Evolutionary conservation across 2,888 invertebrate genomes (phyloP), one percentile per base, ranked within the genome.

Genomic region (Pollenia griseotomentosa): DNA sequence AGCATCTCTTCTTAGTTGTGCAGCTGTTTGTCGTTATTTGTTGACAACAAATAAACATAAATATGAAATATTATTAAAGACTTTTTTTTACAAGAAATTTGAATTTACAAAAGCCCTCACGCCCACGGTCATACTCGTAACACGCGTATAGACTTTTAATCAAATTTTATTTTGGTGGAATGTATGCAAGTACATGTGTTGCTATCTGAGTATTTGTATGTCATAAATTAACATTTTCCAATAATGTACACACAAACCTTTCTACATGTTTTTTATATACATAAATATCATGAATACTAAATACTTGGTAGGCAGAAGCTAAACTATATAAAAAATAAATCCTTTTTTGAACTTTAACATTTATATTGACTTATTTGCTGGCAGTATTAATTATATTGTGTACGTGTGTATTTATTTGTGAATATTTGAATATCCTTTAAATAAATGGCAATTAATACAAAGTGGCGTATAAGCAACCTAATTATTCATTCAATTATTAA

Each of bases 171-270:
- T 46, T 57, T n/a, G 14, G 6, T 19, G 4, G 9, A 48, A 33
- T 33, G 3, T 53, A 44, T 23, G 2, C 19, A 55, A 14, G 59
- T 16, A 23, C 12, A 61, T n/a, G 12, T 61, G 16, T 42, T 1
- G n/a, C 2, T 16, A 8, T 42, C n/a, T 42, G 16, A 16, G 42
- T 57, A 12, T 74, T 57, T 44, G 6, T 16, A 40, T 19, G 12
- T 23, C 68, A 70, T 70, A 75, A 61, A 68, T 82, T 82, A 19
- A n/a, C 12, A 65, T 81, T 63, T 55, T 42, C n/a, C 33, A 12
- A 11, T 33, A 74, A 61, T 48, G 4, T 57, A 57, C 4, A 19
- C 12, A 16, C 11, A 44, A 46, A 16, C 48, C 11, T 23, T 33
- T n/a, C 14, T 14, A 12, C n/a, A 16, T 53, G n/a, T n/a, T 4